Evolutionary conservation across 2,113 vertebrate species (phyloP).

Genomic region (Anthoscopus minutus): DNA sequence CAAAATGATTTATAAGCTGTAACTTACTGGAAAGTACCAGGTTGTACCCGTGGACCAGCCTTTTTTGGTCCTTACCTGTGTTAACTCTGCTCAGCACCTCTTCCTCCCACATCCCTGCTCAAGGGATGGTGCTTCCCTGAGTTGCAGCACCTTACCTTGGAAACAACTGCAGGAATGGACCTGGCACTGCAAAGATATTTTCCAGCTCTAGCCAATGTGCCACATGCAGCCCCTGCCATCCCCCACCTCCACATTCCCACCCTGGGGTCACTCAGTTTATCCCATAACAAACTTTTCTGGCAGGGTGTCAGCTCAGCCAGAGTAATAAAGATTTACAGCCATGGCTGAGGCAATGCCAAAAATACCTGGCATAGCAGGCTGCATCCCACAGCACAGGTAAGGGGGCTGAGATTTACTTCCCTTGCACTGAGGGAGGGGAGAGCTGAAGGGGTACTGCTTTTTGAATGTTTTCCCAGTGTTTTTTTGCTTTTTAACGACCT

Average conservation of each 20-base stretch:
- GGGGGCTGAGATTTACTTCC: neutral
- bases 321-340: neutral
- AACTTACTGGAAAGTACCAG: neutral
- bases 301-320: neutral
- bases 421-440: neutral
- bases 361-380: neutral
- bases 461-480: neutral
- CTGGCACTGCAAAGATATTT: neutral
- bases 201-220: accelerated
- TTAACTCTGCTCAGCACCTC: neutral
- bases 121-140: neutral
- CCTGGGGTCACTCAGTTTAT: neutral
- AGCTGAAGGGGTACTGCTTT: neutral
- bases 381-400: neutral
- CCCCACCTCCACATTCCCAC: neutral
- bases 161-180: accelerated
- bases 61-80: neutral
- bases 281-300: neutral
- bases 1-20: constrained; percentile 33
- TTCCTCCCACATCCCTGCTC: neutral
- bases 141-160: neutral
- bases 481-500: constrained; percentile 7
- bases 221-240: accelerated
- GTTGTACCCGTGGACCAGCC: neutral
- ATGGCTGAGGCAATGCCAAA: neutral